Percentiles rank a stretch among this genome's conserved stretches.
Evolutionary conservation across 2,888 invertebrate genomes (phyloP).

Genomic region (Disparrhopalites patrizii): DNA sequence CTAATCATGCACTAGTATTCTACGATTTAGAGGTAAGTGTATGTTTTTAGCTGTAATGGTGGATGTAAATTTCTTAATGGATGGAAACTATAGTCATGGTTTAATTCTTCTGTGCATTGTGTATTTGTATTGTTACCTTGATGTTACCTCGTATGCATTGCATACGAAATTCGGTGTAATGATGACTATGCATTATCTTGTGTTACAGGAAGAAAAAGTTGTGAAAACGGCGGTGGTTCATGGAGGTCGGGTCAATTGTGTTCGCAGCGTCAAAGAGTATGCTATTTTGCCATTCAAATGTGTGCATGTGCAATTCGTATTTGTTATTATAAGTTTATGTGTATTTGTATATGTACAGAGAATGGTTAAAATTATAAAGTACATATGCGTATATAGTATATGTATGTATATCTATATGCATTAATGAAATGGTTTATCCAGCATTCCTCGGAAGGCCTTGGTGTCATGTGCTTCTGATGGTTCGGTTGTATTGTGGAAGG

Average conservation of each 20-base stretch:
- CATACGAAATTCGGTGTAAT: neutral
- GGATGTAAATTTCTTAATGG: neutral
- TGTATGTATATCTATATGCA: too few relatives aligned
- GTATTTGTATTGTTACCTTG: neutral
- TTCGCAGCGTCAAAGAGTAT: constrained; percentile 64
- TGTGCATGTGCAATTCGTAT: too few relatives aligned
- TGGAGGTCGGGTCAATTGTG: constrained; percentile 68
- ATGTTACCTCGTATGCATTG: neutral
- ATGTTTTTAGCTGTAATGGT: neutral
- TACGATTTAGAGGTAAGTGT: constrained; percentile 40
- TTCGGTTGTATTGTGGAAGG: constrained; percentile 38
- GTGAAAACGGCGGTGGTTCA: constrained; percentile 61
- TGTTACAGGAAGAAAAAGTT: constrained; percentile 59
- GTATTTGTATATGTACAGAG: constrained; percentile 47
- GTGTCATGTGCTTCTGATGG: constrained; percentile 39
- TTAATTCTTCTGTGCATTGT: neutral
- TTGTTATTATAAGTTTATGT: too few relatives aligned
- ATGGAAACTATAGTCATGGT: too few relatives aligned
- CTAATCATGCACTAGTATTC: constrained; percentile 38
- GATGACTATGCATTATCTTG: constrained; percentile 38
- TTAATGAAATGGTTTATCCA: too few relatives aligned
- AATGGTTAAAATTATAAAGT: constrained; percentile 38
- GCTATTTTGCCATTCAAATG: too few relatives aligned
- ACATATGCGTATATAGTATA: too few relatives aligned
- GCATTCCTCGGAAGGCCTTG: too few relatives aligned